Conservation (phyloP, 37 sponge, comb jelly and placozoan genomes). For the Agelas oroides region DNA sequence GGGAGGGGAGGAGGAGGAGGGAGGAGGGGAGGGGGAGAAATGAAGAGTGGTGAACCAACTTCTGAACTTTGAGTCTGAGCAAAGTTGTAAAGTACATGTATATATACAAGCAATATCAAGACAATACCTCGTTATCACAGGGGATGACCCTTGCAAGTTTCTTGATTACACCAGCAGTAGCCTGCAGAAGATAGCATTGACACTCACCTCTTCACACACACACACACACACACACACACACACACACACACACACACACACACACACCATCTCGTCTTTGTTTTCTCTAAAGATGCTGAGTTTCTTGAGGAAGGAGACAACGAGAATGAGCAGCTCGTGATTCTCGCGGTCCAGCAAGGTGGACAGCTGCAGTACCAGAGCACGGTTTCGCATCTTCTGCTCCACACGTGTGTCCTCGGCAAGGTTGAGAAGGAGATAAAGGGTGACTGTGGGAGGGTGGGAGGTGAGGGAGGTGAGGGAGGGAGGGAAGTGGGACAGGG, state of each 20-base stretch:
- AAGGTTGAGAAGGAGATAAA: slow-evolving; percentile 90
- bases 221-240: no score
- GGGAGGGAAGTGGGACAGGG: not conserved
- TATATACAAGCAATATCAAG: no score
- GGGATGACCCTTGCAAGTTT: slow-evolving; percentile 77
- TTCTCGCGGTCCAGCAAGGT: slow-evolving; percentile 81
- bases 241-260: no score
- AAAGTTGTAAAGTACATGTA: not conserved
- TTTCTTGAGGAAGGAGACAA: slow-evolving; percentile 93
- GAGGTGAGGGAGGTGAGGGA: not conserved
- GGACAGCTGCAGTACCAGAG: slow-evolving; percentile 62
- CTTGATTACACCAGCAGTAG: slow-evolving; percentile 52
- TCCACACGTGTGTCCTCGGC: slow-evolving; percentile 92
- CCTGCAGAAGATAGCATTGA: slow-evolving; percentile 19
- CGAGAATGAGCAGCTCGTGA: slow-evolving; percentile 88
- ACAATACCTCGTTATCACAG: slow-evolving; percentile 74
- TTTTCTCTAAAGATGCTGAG: slow-evolving; percentile 90
- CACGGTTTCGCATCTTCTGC: slow-evolving; percentile 91
- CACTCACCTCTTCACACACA: no score
- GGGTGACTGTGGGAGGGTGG: slow-evolving; percentile 53
- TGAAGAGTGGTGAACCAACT: not conserved
- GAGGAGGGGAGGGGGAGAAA: not conserved
- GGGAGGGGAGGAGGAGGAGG: not conserved
- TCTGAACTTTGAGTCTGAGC: not conserved
- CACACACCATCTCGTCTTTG: slow-evolving; percentile 87